Base-by-base conservation (phyloP, 2,113 vertebrate genomes). In the Archilochus colubris region DNA sequence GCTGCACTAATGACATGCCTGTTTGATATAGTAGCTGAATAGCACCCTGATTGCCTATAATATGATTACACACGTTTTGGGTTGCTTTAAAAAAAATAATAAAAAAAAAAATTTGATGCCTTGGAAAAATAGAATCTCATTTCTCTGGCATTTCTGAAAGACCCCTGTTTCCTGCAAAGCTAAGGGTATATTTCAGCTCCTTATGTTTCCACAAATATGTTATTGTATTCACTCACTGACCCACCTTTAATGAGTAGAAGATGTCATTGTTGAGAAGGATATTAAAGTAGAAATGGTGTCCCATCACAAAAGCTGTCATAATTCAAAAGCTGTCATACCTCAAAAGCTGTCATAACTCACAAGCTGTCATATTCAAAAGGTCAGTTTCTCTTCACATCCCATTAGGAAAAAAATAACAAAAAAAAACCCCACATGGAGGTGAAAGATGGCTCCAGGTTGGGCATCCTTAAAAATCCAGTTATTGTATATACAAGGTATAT, bases 1-100 rank as follows among this genome's bases (percentile, higher is more conserved):
- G 95, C 88, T 59, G 86, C 14, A 14, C 80, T 96, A 97, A 97
- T 86, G 95, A 93, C 61, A 27, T 58, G 91, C 48, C 90, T 86
- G 89, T 95, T 97, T 95, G 94, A 95, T 94, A 86, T 86, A 91
- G 79, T 59, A 96, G 95, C 90, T 83, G 40, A 66, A 89, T 21
- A 66, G 50, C 90, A 92, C 88, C 84, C 62, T 95, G 96, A 91
- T 95, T 96, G 90, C 79, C 86, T 72, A 51, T 86, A 82, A 91
- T 91, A 58, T 85, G 88, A 88, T 94, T 94, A 86, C 53, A 59
- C 46, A 81, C 88, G 38, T 84, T 92, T 96, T 33, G 28, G 53
- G 22, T 51, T 75, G 21, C 68, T 77, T 67, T 51, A 54, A 54
- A 54, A 55, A 88, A 62, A 70, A 57, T 51, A 57, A 54, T 28